Conservation (phyloP, 2,797 vertebrate genomes). For the Myiothlypis chrysogaster region DNA sequence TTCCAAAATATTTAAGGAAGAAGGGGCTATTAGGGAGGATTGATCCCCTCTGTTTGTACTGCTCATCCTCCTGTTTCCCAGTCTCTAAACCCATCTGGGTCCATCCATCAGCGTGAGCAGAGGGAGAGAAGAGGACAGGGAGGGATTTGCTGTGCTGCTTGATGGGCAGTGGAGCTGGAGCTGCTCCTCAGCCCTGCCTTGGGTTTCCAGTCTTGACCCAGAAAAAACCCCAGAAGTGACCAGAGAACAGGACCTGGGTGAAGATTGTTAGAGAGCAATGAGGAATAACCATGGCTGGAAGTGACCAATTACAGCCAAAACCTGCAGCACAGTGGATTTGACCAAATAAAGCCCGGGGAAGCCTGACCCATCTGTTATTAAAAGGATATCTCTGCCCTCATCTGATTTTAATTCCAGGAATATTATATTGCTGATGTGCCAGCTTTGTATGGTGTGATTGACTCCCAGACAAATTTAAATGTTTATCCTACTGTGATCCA, state of each 20-base stretch:
- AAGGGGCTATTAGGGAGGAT: neutral
- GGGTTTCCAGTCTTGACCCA: neutral
- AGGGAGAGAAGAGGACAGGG: neutral
- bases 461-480: neutral
- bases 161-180: neutral
- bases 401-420: neutral
- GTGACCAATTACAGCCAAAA: neutral
- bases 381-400: neutral
- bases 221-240: neutral
- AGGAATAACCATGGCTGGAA: neutral
- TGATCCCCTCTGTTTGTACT: neutral
- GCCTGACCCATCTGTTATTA: neutral
- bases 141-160: neutral
- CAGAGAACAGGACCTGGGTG: neutral
- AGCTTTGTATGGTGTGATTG: neutral
- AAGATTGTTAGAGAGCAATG: fast-evolving
- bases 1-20: neutral
- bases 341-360: neutral
- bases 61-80: neutral
- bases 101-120: fast-evolving
- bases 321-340: neutral
- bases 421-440: neutral
- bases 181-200: neutral
- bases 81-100: neutral
- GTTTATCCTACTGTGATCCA: neutral